Conservation (phyloP, 2,113 vertebrate species). For the Corythaeola cristata region DNA sequence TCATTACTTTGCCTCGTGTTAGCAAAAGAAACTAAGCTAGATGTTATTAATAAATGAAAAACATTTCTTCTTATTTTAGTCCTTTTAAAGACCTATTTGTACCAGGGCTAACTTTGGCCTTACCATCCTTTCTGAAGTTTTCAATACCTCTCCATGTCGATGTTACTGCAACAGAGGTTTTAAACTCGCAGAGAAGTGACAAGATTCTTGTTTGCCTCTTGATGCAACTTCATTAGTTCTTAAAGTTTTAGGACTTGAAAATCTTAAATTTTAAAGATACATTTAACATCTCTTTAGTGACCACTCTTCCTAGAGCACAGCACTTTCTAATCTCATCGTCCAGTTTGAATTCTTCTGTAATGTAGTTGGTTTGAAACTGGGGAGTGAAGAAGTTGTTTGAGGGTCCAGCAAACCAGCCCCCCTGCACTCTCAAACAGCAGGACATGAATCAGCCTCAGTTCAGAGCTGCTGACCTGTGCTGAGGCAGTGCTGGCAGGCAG, state of each 20-base stretch:
- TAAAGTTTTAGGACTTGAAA: not conserved
- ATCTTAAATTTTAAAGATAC: not conserved
- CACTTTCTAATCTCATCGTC: not conserved
- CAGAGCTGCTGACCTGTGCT: not conserved
- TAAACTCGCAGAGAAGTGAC: not conserved
- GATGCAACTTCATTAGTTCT: not conserved
- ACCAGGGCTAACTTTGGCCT: not conserved
- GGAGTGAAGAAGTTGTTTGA: not conserved
- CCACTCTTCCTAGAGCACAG: not conserved
- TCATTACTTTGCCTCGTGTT: not conserved
- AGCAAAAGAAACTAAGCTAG: not conserved
- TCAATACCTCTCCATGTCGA: not conserved
- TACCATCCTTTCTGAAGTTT: not conserved
- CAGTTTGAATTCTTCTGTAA: not conserved
- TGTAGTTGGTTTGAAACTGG: not conserved
- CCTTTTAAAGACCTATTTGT: not conserved
- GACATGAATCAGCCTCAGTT: not conserved
- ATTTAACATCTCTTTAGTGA: not conserved
- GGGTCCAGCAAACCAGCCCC: not conserved
- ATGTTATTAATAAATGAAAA: not conserved
- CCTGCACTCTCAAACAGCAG: not conserved
- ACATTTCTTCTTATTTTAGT: not conserved
- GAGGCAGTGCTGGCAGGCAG: not conserved
- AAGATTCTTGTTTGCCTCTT: not conserved
- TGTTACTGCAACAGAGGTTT: not conserved